phyloP scores from a whole-genome alignment of 1,140 invertebrate species.

The Copidosoma floridanum region DNA sequence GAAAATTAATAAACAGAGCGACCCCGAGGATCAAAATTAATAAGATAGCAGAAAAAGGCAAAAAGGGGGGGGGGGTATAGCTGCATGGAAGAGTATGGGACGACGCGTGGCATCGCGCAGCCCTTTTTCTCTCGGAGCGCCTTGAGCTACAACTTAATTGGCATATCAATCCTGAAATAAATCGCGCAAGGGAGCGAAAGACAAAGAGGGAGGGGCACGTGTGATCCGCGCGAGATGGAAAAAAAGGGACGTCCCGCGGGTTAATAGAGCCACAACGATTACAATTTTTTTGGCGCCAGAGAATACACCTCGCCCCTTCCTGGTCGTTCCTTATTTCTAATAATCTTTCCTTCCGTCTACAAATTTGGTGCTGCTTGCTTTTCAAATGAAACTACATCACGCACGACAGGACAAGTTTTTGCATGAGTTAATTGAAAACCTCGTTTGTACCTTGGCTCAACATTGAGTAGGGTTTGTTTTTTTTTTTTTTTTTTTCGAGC shows the following conservation, averaged over 20 bases:
- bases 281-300: constrained; percentile 26
- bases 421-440: too few relatives aligned
- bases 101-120: constrained; percentile 25
- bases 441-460: too few relatives aligned
- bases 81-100: constrained; percentile 4
- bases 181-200: constrained; percentile 16
- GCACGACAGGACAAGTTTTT: too few relatives aligned
- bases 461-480: too few relatives aligned
- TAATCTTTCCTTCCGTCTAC: too few relatives aligned
- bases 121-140: too few relatives aligned
- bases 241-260: constrained; percentile 32
- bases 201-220: constrained; percentile 19
- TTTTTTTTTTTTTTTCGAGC: too few relatives aligned
- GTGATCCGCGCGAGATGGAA: constrained; percentile 38
- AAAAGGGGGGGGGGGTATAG: neutral
- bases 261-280: constrained; percentile 40
- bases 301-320: too few relatives aligned
- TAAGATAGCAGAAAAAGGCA: neutral
- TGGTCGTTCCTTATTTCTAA: too few relatives aligned
- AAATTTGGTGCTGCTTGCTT: too few relatives aligned
- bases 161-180: constrained; percentile 41
- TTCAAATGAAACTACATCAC: constrained; percentile 6
- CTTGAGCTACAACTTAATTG: constrained; percentile 43
- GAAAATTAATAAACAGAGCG: constrained; percentile 28
- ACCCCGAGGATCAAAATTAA: neutral